Conservation (phyloP, 2,113 vertebrate species). For the Ptilonorhynchus violaceus region DNA sequence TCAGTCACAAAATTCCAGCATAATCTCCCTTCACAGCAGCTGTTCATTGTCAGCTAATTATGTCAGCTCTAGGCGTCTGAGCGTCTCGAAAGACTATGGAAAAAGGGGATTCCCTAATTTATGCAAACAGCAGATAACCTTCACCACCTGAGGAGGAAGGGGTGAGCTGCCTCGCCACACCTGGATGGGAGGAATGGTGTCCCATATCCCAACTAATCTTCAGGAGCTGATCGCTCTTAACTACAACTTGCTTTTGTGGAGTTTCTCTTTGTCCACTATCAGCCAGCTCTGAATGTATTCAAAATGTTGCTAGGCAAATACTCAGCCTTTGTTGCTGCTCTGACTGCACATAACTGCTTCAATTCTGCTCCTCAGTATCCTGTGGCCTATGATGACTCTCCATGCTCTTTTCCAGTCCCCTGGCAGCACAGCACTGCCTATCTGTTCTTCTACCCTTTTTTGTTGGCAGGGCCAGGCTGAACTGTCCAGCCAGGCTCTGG, state of each 20-base stretch:
- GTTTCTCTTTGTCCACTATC: background rate
- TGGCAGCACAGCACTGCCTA: fast-evolving
- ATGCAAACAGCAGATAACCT: too few species aligned
- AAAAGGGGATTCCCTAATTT: too few species aligned
- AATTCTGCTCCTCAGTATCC: background rate
- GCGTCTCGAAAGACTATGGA: too few species aligned
- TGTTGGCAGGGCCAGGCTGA: background rate
- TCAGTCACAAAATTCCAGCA: too few species aligned
- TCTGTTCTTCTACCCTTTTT: background rate
- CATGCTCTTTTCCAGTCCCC: background rate
- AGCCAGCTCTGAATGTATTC: background rate
- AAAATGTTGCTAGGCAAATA: background rate
- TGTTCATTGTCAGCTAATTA: too few species aligned
- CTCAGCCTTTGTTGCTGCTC: background rate
- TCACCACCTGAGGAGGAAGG: too few species aligned
- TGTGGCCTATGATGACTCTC: background rate
- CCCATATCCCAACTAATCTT: background rate
- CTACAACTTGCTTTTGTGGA: background rate
- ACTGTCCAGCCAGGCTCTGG: background rate
- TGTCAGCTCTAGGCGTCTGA: too few species aligned
- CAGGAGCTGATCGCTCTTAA: background rate
- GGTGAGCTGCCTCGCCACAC: too few species aligned
- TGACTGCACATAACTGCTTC: background rate
- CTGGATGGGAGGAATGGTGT: background rate
- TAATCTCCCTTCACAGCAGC: too few species aligned